A percentile compares a stretch with the other conserved stretches of the same genome.
Evolutionary conservation across 2,113 vertebrate genomes (phyloP).

Genomic region (Melanostigma gelatinosum): DNA sequence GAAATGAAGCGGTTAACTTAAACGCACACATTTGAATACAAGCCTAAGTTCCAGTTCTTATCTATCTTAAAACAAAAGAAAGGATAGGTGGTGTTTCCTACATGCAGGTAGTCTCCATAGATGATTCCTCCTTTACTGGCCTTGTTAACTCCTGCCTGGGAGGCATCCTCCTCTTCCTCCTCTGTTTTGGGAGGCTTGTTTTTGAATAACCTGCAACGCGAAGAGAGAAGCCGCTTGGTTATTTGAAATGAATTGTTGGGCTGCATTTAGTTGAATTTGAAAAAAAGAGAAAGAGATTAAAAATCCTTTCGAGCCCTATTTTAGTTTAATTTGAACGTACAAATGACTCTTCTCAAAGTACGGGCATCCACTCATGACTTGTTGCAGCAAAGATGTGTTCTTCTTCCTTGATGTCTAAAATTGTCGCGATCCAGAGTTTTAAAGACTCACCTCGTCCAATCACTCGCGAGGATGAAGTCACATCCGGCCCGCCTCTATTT

Average conservation of each 20-base stretch:
- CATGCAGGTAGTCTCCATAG: slow-evolving; percentile 93
- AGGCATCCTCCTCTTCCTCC: slow-evolving; percentile 80
- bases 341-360: slow-evolving; percentile 84
- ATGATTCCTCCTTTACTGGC: slow-evolving; percentile 90
- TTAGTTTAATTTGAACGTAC: slow-evolving; percentile 80
- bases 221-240: slow-evolving; percentile 40
- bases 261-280: not conserved
- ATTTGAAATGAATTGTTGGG: not conserved
- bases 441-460: slow-evolving; percentile 74
- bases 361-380: slow-evolving; percentile 91
- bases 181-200: slow-evolving; percentile 81
- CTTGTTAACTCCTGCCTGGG: slow-evolving; percentile 89
- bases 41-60: not conserved
- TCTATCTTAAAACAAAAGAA: not conserved
- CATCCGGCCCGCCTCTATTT: slow-evolving; percentile 67
- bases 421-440: slow-evolving; percentile 46
- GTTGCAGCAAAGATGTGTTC: slow-evolving; percentile 21
- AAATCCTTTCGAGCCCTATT: not conserved
- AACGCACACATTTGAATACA: not conserved
- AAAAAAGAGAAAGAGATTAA: not conserved
- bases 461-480: slow-evolving; percentile 29
- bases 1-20: not conserved
- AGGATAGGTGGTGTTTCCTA: slow-evolving; percentile 62
- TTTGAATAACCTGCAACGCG: slow-evolving; percentile 82
- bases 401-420: slow-evolving; percentile 37